These are phyloP conservation scores for Endomychus coccineus DNA, from an alignment of 2,888 invertebrate genomes.

Conservation along the genomic window DNA sequence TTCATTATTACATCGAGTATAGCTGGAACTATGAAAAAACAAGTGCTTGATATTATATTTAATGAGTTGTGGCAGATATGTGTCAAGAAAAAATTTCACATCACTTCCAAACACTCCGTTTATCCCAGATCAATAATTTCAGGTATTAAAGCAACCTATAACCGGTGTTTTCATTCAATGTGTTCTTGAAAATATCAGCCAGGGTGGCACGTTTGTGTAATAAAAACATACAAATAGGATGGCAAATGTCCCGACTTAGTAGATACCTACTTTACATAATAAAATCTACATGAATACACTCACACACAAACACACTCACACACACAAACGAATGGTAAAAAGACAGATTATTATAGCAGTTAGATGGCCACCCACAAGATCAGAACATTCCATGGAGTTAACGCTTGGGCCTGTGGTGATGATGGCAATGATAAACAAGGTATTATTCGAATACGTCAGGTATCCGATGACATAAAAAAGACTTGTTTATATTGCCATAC, in stretches of 20 bases:
- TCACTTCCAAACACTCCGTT: too few relatives aligned
- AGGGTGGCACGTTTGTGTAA: constrained; percentile 19
- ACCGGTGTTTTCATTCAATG: too few relatives aligned
- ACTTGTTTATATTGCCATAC: constrained; percentile 47
- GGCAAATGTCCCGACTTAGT: constrained; percentile 18
- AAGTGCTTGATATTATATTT: too few relatives aligned
- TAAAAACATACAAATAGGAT: constrained; percentile 16
- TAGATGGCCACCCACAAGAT: constrained; percentile 35
- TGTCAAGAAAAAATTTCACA: too few relatives aligned
- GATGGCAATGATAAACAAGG: constrained; percentile 47
- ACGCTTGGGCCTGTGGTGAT: constrained; percentile 42
- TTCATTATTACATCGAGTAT: too few relatives aligned
- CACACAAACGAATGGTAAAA: constrained; percentile 18
- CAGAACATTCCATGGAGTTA: constrained; percentile 30
- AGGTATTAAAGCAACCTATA: too few relatives aligned
- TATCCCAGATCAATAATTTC: too few relatives aligned
- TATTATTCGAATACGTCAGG: constrained; percentile 44
- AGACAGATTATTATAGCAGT: constrained; percentile 12
- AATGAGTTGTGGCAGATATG: too few relatives aligned
- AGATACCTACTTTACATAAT: constrained; percentile 19
- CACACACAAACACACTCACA: too few relatives aligned
- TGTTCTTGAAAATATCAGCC: too few relatives aligned
- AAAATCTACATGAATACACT: too few relatives aligned
- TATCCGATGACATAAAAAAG: constrained; percentile 49
- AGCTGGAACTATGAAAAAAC: too few relatives aligned